Percentiles rank a stretch among this genome's conserved stretches.
phyloP scores from a whole-genome alignment of 2,888 invertebrate genomes.

The Nyleta sp. region DNA sequence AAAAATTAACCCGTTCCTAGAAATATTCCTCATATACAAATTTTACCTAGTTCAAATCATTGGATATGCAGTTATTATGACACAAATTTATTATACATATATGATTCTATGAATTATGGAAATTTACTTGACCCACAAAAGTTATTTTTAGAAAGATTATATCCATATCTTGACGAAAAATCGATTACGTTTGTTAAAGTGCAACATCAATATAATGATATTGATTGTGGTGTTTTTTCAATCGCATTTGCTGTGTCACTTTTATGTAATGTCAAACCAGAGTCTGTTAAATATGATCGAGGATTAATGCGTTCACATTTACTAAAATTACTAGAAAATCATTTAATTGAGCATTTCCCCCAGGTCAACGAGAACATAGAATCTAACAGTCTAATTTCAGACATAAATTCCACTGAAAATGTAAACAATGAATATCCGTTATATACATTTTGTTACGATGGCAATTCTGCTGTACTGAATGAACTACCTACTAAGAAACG shows the following conservation, averaged over 20 bases:
- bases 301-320: conserved; percentile 21
- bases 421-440: background rate
- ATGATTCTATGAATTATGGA: conserved; percentile 18
- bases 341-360: conserved; percentile 8
- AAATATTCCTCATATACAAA: background rate
- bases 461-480: no score
- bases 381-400: no score
- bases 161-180: conserved; percentile 10
- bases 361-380: background rate
- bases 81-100: conserved; percentile 2
- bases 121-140: background rate
- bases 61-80: conserved; percentile 32
- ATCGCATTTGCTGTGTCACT: conserved; percentile 37
- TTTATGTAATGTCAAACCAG: conserved; percentile 12
- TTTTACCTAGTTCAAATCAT: background rate
- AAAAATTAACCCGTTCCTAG: background rate
- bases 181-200: conserved; percentile 5
- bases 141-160: conserved; percentile 14
- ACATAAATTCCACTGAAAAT: background rate
- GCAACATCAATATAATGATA: conserved; percentile 19
- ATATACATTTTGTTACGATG: no score
- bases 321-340: conserved; percentile 1
- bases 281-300: conserved; percentile 8
- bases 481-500: background rate
- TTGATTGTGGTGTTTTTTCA: conserved; percentile 31